Base-by-base conservation (phyloP, 2,888 invertebrate species). In the Pristionchus fissidentatus region DNA sequence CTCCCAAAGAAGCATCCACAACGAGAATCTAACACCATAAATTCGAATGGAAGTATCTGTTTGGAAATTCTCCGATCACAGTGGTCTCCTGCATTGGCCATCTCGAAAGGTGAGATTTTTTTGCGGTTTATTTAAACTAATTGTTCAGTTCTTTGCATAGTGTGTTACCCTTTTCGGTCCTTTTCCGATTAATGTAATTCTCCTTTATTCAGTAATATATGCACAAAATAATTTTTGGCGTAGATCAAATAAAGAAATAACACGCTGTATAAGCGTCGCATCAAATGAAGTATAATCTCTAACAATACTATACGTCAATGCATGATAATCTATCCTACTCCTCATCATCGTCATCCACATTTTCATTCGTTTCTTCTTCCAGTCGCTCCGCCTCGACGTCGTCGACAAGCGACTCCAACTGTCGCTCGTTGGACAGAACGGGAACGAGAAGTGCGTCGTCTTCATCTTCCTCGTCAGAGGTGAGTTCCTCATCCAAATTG, bases 21-120 rank as follows among this genome's bases (percentile, higher is more conserved):
- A 99, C 98, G 94, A 96, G 97, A 95, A 99, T 99, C 94, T 99
- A 99, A 95, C 99, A 99, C 94, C 95, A 99, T 99, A 95, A 99
- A 99, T 96, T 98, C 97, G 95, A 98, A 99, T 95, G 99, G 98
- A 94, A 97, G 97, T 95, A 99, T 99, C 80, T 99, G 99, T 95
- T 95, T 99, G 94, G 99, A 99, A 94, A 99, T 99, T 94, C 95
- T 99, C 94, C 96, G 98, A 94, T 96, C 98, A 95, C 98, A 99
- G 94, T 99, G 98, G 98, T 98, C 98, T 92, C 98, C 98, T 93
- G 98, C 98, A 94, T 95, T 99, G 94, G 99, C 98, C 94, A 98
- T 99, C 95, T 98, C 98, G 94, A 99, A 99, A 97, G 97, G 97
- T 97, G 94, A 92, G 90, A 81, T 22, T 29, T 15, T 13, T 29